Evolutionary conservation across 2,888 invertebrate species (phyloP), one percentile per base, ranked within the genome.

Genomic region (Parthenolecanium corni): DNA sequence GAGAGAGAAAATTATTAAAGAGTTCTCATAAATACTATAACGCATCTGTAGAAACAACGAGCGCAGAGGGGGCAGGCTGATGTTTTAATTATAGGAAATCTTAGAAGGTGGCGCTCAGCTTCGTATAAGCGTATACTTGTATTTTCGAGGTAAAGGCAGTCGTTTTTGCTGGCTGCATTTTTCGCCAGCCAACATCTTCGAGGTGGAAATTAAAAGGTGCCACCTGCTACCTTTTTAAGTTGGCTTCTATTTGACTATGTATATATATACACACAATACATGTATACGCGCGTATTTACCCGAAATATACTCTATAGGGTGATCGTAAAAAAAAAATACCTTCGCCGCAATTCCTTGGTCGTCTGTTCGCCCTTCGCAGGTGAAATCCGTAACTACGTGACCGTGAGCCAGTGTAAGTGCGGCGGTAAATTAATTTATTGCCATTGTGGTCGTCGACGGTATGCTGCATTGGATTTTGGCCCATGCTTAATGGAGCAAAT

Each of bases 1-100:
- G 9, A 31, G 31, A 31, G 31, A 31, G 31, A 31, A 47, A 49
- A 58, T 58, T 58, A 58, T 58, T 58, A 58, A 58, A 58, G 58
- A 58, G 58, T 58, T 58, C 58, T 58, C 58, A 58, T 58, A 58
- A 58, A 58, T 58, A 58, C 58, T 58, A n/a, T n/a, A 49, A 58
- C 58, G 58, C 58, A 58, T 58, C 58, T 58, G 58, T 36, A 58
- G 58, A 49, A 58, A 49, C 58, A 58, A 38, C 58, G 49, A 49
- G 57, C n/a, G n/a, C n/a, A n/a, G n/a, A n/a, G 9, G 9, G 9
- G 31, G 31, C 5, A 9, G 31, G 5, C 58, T 58, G 58, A 58
- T 58, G 58, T 58, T 58, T 58, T 58, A 58, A 58, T 58, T 58
- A 58, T 58, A 58, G 58, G 49, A 47, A 58, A 58, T 46, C 49